Base-by-base conservation (phyloP, 1,140 invertebrate species). In the Drosophila orosa region DNA sequence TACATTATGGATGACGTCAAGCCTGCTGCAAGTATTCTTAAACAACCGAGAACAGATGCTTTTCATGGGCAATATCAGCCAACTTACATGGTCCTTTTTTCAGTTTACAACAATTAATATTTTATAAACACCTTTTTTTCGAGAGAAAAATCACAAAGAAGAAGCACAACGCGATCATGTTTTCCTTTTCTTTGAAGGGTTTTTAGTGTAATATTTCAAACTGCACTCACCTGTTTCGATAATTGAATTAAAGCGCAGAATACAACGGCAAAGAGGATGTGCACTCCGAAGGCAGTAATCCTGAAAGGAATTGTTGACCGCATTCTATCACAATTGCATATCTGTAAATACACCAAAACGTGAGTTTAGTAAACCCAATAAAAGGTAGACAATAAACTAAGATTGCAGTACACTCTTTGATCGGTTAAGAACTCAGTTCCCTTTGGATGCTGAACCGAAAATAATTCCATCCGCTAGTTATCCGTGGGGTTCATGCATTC, bases 261-360 rank as follows among this genome's bases (percentile, higher is more conserved):
- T 17, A 78, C 44, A 29, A 24, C 52, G 31, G 33, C 25, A 19
- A 76, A 31, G 17, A 76, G 50, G 27, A 78, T 19, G n/a, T 42
- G 67, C 29, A 48, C 65, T 71, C 42, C 63, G 25, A 48, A 48
- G 10, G 65, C 25, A 27, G 65, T 47, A 48, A 33, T 71, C 50
- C 67, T 69, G 66, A 58, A 42, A n/a, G 65, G 52, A 54, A 35
- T 44, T 33, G 42, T 44, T 25, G 65, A 48, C 68, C 19, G 56
- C 67, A 71, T 71, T 25, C 65, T 71, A 69, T 71, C 66, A 69
- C 27, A 71, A 71, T 71, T 44, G 65, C 67, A 71, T 71, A 71
- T 71, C 67, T 71, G 67, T 33, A 71, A 71, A 17, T 7, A 31
- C 3, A 45, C 4, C 17, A 12, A 13, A 13, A 22, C 2, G 7